Conservation (phyloP, 2,113 vertebrate species). For the Rhinopomastus cyanomelas region DNA sequence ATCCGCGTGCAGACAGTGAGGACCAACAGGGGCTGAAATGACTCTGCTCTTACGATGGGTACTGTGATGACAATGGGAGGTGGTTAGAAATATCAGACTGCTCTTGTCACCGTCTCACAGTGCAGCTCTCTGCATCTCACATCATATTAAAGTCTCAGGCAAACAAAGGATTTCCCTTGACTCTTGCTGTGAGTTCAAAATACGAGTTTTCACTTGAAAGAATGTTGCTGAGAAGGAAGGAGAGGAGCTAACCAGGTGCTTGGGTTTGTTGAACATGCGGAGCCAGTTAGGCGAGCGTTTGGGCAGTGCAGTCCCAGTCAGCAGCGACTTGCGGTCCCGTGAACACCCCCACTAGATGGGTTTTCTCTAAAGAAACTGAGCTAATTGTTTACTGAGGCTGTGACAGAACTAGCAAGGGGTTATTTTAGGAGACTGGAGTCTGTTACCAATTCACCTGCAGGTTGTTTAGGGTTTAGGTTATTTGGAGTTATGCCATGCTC, state of each 20-base stretch:
- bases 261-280: neutral
- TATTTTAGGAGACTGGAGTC: neutral
- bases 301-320: neutral
- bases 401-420: neutral
- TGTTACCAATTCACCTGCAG: neutral
- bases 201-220: neutral
- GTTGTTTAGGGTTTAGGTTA: neutral
- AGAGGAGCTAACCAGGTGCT: neutral
- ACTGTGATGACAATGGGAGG: conserved; percentile 31
- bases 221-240: neutral
- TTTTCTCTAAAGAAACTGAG: neutral
- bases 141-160: neutral
- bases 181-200: neutral
- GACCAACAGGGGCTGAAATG: conserved; percentile 12
- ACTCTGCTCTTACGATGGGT: conserved; percentile 31
- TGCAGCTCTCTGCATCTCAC: neutral
- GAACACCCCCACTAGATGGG: neutral
- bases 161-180: conserved; percentile 4
- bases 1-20: neutral
- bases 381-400: neutral
- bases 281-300: neutral
- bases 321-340: neutral
- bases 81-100: conserved; percentile 12
- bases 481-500: no score
- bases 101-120: conserved; percentile 18